A percentile compares a stretch with the other conserved stretches of the same genome.
Evolutionary conservation across 2,888 invertebrate genomes (phyloP).

Genomic region (Rhagium mordax): DNA sequence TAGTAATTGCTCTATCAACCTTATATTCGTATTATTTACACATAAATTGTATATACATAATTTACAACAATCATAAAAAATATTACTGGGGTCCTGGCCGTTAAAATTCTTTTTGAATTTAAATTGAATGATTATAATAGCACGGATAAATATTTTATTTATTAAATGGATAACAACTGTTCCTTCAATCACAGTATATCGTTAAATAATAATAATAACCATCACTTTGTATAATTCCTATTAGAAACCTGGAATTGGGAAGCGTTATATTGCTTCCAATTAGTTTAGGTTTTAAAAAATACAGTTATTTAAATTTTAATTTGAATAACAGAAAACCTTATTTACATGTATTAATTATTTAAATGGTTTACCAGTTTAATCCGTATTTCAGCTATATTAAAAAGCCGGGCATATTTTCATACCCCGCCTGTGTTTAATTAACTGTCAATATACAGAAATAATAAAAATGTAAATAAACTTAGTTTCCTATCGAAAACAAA

Average conservation of each 20-base stretch:
- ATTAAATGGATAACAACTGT: no score
- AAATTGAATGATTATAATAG: neutral
- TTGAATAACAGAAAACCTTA: no score
- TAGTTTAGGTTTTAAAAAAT: no score
- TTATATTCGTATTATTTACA: neutral
- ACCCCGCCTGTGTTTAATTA: neutral
- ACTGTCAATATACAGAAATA: neutral
- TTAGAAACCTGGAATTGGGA: no score
- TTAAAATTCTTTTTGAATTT: neutral
- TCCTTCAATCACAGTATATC: no score
- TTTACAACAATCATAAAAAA: neutral
- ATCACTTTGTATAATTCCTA: no score
- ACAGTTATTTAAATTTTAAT: no score
- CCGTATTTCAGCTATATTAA: neutral
- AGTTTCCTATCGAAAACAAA: neutral
- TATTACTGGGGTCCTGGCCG: neutral
- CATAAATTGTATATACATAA: neutral
- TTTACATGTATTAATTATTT: neutral
- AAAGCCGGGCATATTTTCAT: neutral
- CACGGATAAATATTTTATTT: neutral
- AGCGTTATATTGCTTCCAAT: no score
- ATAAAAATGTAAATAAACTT: neutral
- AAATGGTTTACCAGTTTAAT: neutral
- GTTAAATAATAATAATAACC: no score
- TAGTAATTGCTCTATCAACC: neutral